phyloP scores from a whole-genome alignment of 1,140 invertebrate species.

The Pseudoatta argentina region DNA sequence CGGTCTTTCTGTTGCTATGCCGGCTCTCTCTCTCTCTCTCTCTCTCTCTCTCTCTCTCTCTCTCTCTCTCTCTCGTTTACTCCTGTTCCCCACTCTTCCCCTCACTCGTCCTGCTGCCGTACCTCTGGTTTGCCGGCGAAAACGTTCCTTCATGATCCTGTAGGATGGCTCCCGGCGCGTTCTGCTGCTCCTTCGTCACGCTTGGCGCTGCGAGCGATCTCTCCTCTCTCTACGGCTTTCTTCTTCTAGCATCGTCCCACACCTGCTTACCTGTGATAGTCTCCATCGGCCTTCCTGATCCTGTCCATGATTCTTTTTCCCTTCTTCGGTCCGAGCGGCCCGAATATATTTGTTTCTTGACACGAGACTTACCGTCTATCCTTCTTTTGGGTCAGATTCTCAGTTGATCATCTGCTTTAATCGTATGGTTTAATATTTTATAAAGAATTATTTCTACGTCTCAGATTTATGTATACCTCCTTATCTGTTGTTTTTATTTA shows the following conservation, averaged over 20 bases:
- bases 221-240: constrained; percentile 33
- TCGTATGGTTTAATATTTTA: not conserved
- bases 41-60: constrained; percentile 62
- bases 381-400: not conserved
- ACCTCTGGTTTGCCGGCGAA: constrained; percentile 34
- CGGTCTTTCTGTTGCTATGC: constrained; percentile 86
- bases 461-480: not conserved
- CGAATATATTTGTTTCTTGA: constrained; percentile 38
- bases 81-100: constrained; percentile 24
- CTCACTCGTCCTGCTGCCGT: constrained; percentile 50
- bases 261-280: constrained; percentile 25
- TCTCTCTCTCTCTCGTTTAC: constrained; percentile 53
- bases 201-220: constrained; percentile 30
- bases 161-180: constrained; percentile 75
- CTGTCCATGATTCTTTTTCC: constrained; percentile 27
- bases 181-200: constrained; percentile 51
- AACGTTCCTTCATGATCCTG: constrained; percentile 76
- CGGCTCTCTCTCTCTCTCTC: constrained; percentile 75
- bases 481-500: not conserved
- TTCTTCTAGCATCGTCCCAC: constrained; percentile 34
- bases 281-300: not conserved
- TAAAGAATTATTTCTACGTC: not conserved
- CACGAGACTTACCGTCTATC: constrained; percentile 8
- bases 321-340: not conserved
- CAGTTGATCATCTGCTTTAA: not conserved